A percentile compares a stretch with the other conserved stretches of the same genome.
Evolutionary conservation across 92 coral and sea anemone species (phyloP).

Genomic region (Epizoanthus stellaris): DNA sequence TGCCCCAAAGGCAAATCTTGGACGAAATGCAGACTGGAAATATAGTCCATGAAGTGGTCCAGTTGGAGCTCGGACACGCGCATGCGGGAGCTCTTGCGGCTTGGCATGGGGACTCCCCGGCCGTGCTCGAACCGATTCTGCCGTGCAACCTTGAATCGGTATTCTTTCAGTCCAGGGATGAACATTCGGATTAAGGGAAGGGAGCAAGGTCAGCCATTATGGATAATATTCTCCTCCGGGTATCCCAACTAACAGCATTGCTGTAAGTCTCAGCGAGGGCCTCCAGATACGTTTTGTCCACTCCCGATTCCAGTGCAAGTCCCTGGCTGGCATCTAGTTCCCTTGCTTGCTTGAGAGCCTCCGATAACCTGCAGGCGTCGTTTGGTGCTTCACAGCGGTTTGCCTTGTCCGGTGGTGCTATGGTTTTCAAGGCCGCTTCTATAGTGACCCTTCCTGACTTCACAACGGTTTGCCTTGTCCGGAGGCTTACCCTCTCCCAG

Average conservation of each 20-base stretch:
- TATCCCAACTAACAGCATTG: slow-evolving; percentile 3
- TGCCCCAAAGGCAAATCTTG: neutral
- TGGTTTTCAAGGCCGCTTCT: slow-evolving; percentile 5
- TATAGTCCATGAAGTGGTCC: neutral
- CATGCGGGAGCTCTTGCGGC: slow-evolving; percentile 18
- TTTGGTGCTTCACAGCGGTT: too few relatives aligned
- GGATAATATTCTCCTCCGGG: neutral
- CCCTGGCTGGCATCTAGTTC: slow-evolving; percentile 23
- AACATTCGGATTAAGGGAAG: too few relatives aligned
- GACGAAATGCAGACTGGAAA: neutral
- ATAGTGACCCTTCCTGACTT: neutral
- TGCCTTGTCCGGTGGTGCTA: too few relatives aligned
- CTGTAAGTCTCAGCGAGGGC: slow-evolving; percentile 8
- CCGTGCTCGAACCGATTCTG: too few relatives aligned
- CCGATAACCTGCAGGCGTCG: slow-evolving; percentile 7
- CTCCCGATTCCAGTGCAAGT: neutral
- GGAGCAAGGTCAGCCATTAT: too few relatives aligned
- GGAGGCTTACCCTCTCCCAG: neutral
- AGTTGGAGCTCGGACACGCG: neutral
- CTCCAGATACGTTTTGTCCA: neutral
- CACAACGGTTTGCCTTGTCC: neutral
- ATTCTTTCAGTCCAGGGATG: too few relatives aligned
- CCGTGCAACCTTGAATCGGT: too few relatives aligned
- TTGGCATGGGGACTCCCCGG: too few relatives aligned
- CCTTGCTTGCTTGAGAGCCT: slow-evolving; percentile 1